phyloP scores from a whole-genome alignment of 2,113 vertebrate genomes.

The Isichthys henryi region DNA sequence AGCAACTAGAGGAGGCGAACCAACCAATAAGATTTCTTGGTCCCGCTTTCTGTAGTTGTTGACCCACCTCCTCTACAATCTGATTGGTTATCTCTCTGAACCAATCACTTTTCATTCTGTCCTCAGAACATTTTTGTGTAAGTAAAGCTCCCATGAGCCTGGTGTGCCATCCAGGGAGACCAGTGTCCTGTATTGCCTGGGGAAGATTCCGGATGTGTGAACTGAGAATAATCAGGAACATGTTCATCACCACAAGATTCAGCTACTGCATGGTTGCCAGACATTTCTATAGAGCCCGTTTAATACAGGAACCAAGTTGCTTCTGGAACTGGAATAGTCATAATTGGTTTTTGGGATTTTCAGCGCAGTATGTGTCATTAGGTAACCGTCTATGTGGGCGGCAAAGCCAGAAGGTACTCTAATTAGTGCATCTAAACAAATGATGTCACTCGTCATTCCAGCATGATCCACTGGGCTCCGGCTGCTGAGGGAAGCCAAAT shows the following conservation, averaged over 20 bases:
- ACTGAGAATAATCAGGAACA: neutral
- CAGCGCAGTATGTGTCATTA: neutral
- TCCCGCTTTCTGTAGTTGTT: too few species aligned
- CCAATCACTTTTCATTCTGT: too few species aligned
- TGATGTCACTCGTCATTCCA: neutral
- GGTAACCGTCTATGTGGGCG: neutral
- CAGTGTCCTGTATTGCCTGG: neutral
- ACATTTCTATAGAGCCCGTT: neutral
- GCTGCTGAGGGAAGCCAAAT: neutral
- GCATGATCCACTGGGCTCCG: too few species aligned
- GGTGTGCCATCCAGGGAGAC: neutral
- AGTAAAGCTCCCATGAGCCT: too few species aligned
- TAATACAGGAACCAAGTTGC: neutral
- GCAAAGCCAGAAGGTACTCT: neutral
- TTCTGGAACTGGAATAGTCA: neutral
- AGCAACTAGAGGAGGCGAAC: too few species aligned
- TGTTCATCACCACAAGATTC: neutral
- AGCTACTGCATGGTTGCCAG: neutral
- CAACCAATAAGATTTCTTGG: too few species aligned
- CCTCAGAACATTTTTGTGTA: too few species aligned
- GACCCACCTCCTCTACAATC: too few species aligned
- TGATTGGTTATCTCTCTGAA: too few species aligned
- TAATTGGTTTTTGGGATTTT: neutral
- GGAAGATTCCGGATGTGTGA: neutral
- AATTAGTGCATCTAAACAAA: conserved; percentile 4